Conservation (phyloP, 1,140 invertebrate species). For the Papilio machaon region DNA sequence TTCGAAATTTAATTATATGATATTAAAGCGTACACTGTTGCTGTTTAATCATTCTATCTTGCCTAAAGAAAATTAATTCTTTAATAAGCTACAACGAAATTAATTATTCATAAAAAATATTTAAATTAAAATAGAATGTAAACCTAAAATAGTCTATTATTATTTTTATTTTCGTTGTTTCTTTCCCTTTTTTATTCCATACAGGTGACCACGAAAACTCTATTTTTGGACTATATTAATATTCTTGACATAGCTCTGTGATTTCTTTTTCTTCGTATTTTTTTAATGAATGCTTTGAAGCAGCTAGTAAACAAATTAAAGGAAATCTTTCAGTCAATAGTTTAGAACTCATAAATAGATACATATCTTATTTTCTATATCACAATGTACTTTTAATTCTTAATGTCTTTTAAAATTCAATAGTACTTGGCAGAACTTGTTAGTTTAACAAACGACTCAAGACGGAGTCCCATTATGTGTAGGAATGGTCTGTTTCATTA, state of each 20-base stretch:
- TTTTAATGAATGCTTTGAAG: no score
- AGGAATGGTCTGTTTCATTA: slow-evolving; percentile 71
- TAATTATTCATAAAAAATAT: background rate
- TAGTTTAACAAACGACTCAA: slow-evolving; percentile 59
- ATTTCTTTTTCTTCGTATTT: no score
- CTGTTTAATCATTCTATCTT: background rate
- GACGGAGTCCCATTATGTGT: slow-evolving; percentile 59
- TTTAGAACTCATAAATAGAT: no score
- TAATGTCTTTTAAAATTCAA: slow-evolving; percentile 18
- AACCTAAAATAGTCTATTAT: no score
- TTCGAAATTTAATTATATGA: background rate
- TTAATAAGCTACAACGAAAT: background rate
- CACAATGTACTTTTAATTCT: slow-evolving; percentile 5
- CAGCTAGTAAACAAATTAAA: no score
- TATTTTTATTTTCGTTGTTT: no score
- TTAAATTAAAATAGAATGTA: no score
- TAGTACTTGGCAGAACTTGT: slow-evolving; percentile 40
- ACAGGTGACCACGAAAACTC: no score
- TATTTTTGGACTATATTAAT: no score
- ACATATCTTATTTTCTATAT: background rate
- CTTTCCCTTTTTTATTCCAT: no score
- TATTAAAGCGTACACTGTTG: background rate
- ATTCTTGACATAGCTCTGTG: no score
- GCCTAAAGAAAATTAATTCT: background rate
- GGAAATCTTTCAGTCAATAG: no score